Base-by-base conservation (phyloP, 1,140 invertebrate species). In the Calosoma granatense region DNA sequence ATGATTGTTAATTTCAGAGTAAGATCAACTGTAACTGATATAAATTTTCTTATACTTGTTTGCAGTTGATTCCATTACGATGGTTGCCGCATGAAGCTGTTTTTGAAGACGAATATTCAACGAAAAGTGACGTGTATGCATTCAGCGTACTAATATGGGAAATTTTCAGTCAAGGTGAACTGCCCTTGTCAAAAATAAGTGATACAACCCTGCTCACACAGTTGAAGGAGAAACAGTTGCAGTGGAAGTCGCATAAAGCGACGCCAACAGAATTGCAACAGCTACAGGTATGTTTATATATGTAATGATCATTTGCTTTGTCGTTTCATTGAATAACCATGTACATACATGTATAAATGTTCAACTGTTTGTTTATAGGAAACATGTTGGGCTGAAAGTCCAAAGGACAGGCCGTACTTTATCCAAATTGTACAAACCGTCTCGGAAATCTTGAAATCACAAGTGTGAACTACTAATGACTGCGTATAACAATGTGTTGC, bases 91-190 rank as follows among this genome's bases (percentile, higher is more conserved):
- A 84, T 17, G 94, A 97, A 72, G 90, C 89, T 1, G 85, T 92
- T 0, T 79, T 88, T 59, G 91, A 95, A 72, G 90, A 93, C 61
- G 91, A 94, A 61, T 95, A 88, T 68, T 94, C 92, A 0, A 90
- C 88, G 2, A 93, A 96, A 68, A 94, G 91, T 69, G 94, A 97
- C 71, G 89, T 96, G 0, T 98, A 92, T 76, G 87, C 92, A 58
- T 97, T 87, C 69, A 92, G 87, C 0, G 88, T 88, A 14, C 76
- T 95, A 1, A 81, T 92, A 20, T 97, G 92, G 91, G 94, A 98
- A 70, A 83, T 94, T 15, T 92, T 92, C 69, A 83, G 86, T 56
- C 85, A 89, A 70, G 93, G 90, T 0, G 86, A 90, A 63, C 72
- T 93, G 41, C 94, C 94, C 0, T 92, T 93, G 65, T 81, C 83